These are phyloP conservation scores for Chrysodeixis includens DNA, from an alignment of 2,888 invertebrate genomes.

Conservation along the genomic window DNA sequence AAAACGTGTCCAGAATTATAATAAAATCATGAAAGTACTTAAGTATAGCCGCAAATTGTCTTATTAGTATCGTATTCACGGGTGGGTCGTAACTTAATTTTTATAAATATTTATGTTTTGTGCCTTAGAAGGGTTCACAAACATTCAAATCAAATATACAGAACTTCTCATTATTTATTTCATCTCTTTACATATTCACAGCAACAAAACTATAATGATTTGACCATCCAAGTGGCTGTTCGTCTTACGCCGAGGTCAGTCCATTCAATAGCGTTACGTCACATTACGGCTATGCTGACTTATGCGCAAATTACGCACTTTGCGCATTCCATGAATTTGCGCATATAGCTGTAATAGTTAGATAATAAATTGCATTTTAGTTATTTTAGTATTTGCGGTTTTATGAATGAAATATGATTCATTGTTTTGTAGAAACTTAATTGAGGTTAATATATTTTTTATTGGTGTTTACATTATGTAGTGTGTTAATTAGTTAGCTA, in stretches of 20 bases:
- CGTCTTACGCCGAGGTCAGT: slow-evolving; percentile 30
- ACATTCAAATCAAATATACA: too few relatives aligned
- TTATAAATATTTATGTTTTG: too few relatives aligned
- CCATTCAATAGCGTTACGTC: slow-evolving; percentile 26
- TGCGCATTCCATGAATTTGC: slow-evolving; percentile 9
- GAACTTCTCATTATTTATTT: too few relatives aligned
- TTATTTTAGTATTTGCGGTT: neutral
- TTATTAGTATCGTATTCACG: too few relatives aligned
- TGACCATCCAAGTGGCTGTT: neutral
- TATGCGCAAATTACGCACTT: slow-evolving; percentile 14
- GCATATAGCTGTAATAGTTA: slow-evolving; percentile 23
- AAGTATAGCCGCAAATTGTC: too few relatives aligned
- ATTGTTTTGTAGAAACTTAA: neutral
- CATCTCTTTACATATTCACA: too few relatives aligned
- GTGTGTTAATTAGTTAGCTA: slow-evolving; percentile 12
- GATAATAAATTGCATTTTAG: neutral
- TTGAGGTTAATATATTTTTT: slow-evolving; percentile 20
- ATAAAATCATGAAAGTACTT: too few relatives aligned
- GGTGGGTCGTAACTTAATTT: too few relatives aligned
- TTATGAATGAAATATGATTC: neutral
- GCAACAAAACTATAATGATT: neutral
- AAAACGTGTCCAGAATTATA: too few relatives aligned
- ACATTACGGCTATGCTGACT: too few relatives aligned
- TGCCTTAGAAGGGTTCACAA: too few relatives aligned
- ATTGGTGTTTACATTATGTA: slow-evolving; percentile 32